These are phyloP conservation scores for Pseudopleuronectes americanus DNA, from an alignment of 2,797 vertebrate species.

Conservation along the genomic window DNA sequence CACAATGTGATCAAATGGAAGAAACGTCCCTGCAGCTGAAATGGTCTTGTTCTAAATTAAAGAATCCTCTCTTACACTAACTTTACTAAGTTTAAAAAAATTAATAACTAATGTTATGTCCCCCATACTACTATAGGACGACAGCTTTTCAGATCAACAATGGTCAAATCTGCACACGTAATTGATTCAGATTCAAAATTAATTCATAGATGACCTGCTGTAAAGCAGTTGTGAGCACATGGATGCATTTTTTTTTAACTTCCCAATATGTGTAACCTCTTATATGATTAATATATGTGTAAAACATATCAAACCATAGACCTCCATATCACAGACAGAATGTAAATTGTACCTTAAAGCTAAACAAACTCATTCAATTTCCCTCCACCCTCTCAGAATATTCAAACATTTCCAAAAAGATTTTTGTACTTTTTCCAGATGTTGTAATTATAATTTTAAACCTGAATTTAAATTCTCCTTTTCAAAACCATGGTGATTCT, in stretches of 20 bases:
- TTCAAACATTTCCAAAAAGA: not conserved
- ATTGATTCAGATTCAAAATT: not conserved
- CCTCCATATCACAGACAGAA: not conserved
- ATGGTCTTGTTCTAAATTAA: not conserved
- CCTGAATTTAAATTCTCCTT: conserved; percentile 1
- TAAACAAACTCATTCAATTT: not conserved
- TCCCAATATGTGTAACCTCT: not conserved
- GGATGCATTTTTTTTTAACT: not conserved
- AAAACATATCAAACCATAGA: not conserved
- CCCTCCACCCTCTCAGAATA: not conserved
- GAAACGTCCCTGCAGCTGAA: not conserved
- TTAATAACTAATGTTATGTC: not conserved
- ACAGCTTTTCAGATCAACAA: not conserved
- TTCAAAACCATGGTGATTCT: too few relatives aligned
- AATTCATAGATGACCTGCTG: not conserved
- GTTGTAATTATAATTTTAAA: conserved; percentile 17
- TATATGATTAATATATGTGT: not conserved
- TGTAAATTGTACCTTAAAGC: not conserved
- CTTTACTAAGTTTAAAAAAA: too few relatives aligned
- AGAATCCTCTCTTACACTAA: not conserved
- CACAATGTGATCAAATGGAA: not conserved
- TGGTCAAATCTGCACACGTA: not conserved
- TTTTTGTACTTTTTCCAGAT: conserved; percentile 46
- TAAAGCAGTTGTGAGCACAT: too few relatives aligned
- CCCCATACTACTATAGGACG: not conserved